phyloP scores from a whole-genome alignment of 2,113 vertebrate genomes.

The Cyrtonyx montezumae region DNA sequence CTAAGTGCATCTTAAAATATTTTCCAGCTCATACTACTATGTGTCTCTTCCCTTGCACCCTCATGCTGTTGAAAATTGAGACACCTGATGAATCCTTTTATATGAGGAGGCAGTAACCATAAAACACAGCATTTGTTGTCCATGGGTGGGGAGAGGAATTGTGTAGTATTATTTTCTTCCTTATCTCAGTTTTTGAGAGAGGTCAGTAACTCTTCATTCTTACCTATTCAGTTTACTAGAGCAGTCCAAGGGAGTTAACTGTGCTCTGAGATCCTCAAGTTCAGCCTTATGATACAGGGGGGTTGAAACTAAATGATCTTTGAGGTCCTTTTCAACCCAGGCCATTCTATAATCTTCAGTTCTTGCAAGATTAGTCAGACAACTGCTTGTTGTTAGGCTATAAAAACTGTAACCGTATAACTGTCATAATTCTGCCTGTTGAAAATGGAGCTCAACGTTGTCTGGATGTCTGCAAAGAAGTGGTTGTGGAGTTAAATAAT shows the following conservation, averaged over 20 bases:
- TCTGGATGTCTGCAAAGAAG: not conserved
- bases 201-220: not conserved
- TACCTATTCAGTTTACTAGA: fast-evolving
- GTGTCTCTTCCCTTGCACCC: not conserved
- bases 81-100: not conserved
- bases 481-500: not conserved
- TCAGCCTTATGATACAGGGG: not conserved
- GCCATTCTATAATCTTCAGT: not conserved
- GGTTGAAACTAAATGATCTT: too few species aligned
- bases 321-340: too few species aligned
- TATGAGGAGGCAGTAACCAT: not conserved
- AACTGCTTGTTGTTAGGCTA: not conserved
- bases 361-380: not conserved
- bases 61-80: not conserved
- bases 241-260: not conserved
- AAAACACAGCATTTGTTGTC: not conserved
- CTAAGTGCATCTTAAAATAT: not conserved
- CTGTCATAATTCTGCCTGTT: not conserved
- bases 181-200: not conserved
- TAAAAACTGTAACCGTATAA: not conserved
- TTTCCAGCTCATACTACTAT: not conserved
- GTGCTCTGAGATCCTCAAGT: not conserved
- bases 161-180: fast-evolving
- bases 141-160: not conserved
- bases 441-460: not conserved